Base-by-base conservation (phyloP, 2,113 vertebrate species). In the Cynoglossus semilaevis region DNA sequence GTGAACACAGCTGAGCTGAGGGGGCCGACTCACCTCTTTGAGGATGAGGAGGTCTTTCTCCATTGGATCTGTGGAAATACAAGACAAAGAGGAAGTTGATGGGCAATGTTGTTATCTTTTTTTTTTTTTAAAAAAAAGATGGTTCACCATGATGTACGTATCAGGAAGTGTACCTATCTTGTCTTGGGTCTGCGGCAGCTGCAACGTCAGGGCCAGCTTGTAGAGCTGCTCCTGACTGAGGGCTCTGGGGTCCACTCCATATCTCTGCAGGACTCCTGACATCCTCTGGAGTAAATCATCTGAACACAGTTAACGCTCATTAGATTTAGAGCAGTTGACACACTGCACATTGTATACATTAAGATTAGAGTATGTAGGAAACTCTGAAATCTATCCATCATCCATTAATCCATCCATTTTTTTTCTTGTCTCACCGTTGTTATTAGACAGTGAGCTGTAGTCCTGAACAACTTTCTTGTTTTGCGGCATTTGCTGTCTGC, bases 151-250 rank as follows among this genome's bases (percentile, higher is more conserved):
- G 22, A 29, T 29, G 22, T 29, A 29, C 6, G 22, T 2, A 29
- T 29, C 22, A 29, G 29, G 14, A 18, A 0, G 2, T 14, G 51
- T 68, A 85, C 84, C 79, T 69, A 77, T 55, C 45, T 81, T 89
- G 3, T 81, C 79, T 1, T 88, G 74, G 8, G 77, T 63, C 56
- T 90, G 93, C 51, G 93, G 86, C 51, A 95, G 83, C 74, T 93
- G 92, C 42, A 98, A 87, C 16, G 94, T 85, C 10, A 91, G 62
- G 0, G 90, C 90, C 7, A 98, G 88, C 47, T 88, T 93, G 69
- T 90, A 92, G 42, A 97, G 88, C 81, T 97, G 94, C 73, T 94
- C 92, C 1, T 92, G 91, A 53, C 87, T 96, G 77, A 97, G 87
- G 41, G 95, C 92, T 2, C 84, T 89, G 48, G 95, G 90, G 17